A percentile compares a stretch with the other conserved stretches of the same genome.
Evolutionary conservation across 2,113 vertebrate species (phyloP).

Genomic region (Ibidorhyncha struthersii): DNA sequence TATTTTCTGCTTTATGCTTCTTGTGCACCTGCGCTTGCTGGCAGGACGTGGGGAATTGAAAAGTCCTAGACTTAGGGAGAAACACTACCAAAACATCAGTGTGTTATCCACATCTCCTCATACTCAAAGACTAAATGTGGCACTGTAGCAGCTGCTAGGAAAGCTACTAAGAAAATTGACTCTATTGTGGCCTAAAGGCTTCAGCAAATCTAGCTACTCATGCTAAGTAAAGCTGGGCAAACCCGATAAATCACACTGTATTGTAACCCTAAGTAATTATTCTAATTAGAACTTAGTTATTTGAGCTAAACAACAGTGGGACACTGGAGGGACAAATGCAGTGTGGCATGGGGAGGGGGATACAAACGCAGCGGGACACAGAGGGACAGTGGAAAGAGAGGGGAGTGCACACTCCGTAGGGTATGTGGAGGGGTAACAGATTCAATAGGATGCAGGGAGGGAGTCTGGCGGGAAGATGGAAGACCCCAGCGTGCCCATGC

Average conservation of each 20-base stretch:
- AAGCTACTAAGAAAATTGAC: not conserved
- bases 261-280: not conserved
- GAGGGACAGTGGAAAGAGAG: not conserved
- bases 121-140: not conserved
- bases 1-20: not conserved
- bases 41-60: not conserved
- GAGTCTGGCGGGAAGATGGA: not conserved
- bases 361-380: not conserved
- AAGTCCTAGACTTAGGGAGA: not conserved
- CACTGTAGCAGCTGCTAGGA: not conserved
- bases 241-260: not conserved
- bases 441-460: not conserved
- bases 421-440: not conserved
- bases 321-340: rapidly evolving
- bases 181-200: not conserved
- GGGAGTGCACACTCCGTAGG: not conserved
- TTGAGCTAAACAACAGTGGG: not conserved
- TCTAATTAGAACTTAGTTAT: not conserved
- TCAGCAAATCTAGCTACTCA: not conserved
- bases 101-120: not conserved
- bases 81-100: not conserved
- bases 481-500: not conserved
- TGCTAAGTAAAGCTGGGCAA: not conserved
- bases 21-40: not conserved
- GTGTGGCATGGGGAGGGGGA: not conserved